phyloP scores from a whole-genome alignment of 2,113 vertebrate genomes.

The Monarcha castaneiventris region DNA sequence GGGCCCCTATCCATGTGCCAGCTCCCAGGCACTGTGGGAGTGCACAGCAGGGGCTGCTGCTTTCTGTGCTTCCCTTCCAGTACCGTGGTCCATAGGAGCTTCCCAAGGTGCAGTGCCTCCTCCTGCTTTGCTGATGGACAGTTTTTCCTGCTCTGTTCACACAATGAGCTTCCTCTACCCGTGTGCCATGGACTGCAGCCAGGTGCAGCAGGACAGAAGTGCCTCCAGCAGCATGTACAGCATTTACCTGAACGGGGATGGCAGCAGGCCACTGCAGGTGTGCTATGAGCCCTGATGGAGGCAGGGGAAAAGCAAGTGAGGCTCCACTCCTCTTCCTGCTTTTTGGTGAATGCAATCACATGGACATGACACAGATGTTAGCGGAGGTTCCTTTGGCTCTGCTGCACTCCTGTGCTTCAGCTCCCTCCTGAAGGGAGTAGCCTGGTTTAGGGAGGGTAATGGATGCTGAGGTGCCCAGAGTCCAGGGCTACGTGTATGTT shows the following conservation, averaged over 20 bases:
- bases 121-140: not conserved
- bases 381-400: not conserved
- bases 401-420: not conserved
- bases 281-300: conserved; percentile 85
- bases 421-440: not conserved
- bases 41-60: not conserved
- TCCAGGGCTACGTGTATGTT: not conserved
- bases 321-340: not conserved
- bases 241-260: conserved; percentile 75
- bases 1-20: not conserved
- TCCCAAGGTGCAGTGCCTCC: not conserved
- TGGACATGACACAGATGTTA: not conserved
- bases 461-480: not conserved
- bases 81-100: not conserved
- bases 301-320: conserved; percentile 83
- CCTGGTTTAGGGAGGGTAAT: not conserved
- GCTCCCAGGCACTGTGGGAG: not conserved
- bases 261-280: conserved; percentile 72
- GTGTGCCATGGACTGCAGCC: conserved; percentile 82
- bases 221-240: conserved; percentile 74
- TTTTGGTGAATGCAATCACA: not conserved
- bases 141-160: not conserved
- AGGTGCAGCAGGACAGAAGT: conserved; percentile 79
- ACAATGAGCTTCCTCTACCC: conserved; percentile 73
- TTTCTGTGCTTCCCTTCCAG: not conserved